These are phyloP conservation scores for Leptarthrus brevirostris DNA, from an alignment of 2,888 invertebrate genomes.

Conservation along the genomic window DNA sequence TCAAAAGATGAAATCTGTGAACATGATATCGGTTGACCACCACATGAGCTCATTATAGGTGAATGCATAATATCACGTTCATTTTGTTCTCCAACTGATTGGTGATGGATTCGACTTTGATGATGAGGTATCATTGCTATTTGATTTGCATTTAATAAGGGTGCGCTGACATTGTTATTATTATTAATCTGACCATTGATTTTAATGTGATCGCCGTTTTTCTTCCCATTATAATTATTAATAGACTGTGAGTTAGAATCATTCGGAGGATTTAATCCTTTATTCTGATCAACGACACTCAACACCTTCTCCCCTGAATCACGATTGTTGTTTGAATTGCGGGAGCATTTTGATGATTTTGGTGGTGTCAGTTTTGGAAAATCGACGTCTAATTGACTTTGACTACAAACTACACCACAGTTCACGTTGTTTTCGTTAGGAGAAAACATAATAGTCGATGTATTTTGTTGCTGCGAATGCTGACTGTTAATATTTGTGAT, in stretches of 20 bases:
- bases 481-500: conserved; percentile 63
- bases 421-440: conserved; percentile 46
- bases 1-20: conserved; percentile 60
- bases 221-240: conserved; percentile 43
- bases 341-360: conserved; percentile 63
- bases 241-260: conserved; percentile 24
- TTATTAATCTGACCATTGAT: conserved; percentile 52
- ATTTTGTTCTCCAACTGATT: conserved; percentile 14
- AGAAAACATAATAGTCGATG: conserved; percentile 34
- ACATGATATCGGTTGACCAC: conserved; percentile 54
- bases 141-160: conserved; percentile 48
- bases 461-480: conserved; percentile 59
- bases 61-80: conserved; percentile 54
- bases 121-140: conserved; percentile 6
- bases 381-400: conserved; percentile 62
- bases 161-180: conserved; percentile 53
- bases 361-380: conserved; percentile 67
- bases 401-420: conserved; percentile 60
- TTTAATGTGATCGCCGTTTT: conserved; percentile 33
- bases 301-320: conserved; percentile 52
- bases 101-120: conserved; percentile 29
- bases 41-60: conserved; percentile 48
- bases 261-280: conserved; percentile 53
- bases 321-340: conserved; percentile 55
- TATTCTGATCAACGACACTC: conserved; percentile 49